Conservation (phyloP, 2,888 invertebrate genomes). For the Notodonta dromedarius region DNA sequence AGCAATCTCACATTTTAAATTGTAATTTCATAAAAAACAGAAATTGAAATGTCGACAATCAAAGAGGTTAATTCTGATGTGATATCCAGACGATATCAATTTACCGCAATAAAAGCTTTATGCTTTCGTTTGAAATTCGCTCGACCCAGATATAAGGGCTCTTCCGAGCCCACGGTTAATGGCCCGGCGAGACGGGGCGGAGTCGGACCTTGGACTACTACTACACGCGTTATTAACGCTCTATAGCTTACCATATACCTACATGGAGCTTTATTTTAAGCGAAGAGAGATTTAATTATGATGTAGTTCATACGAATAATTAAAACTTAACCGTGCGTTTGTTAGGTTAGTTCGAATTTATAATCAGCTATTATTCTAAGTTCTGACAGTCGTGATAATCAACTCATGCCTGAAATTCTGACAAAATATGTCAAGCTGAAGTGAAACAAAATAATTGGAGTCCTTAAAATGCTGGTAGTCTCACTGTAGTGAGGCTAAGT, state of each 20-base stretch:
- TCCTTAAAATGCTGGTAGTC: no score
- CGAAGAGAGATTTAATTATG: neutral
- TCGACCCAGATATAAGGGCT: constrained; percentile 55
- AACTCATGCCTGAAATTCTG: no score
- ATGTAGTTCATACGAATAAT: neutral
- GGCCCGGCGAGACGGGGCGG: constrained; percentile 59
- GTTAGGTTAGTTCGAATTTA: no score
- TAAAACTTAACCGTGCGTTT: no score
- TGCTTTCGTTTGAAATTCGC: constrained; percentile 22
- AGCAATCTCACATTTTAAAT: no score
- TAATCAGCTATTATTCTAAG: no score
- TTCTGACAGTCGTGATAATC: no score
- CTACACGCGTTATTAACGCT: constrained; percentile 26
- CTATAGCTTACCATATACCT: constrained; percentile 15
- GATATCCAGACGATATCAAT: constrained; percentile 12
- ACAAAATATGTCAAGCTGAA: no score
- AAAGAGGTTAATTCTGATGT: constrained; percentile 12
- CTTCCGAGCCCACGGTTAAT: constrained; percentile 44
- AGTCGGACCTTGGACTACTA: constrained; percentile 57
- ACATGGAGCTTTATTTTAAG: constrained; percentile 7
- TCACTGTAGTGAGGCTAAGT: no score
- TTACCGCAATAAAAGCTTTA: constrained; percentile 27
- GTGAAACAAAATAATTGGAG: no score
- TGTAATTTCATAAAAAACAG: no score
- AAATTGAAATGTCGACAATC: no score